phyloP scores from a whole-genome alignment of 2,113 vertebrate species.

The Myiopsitta monachus region DNA sequence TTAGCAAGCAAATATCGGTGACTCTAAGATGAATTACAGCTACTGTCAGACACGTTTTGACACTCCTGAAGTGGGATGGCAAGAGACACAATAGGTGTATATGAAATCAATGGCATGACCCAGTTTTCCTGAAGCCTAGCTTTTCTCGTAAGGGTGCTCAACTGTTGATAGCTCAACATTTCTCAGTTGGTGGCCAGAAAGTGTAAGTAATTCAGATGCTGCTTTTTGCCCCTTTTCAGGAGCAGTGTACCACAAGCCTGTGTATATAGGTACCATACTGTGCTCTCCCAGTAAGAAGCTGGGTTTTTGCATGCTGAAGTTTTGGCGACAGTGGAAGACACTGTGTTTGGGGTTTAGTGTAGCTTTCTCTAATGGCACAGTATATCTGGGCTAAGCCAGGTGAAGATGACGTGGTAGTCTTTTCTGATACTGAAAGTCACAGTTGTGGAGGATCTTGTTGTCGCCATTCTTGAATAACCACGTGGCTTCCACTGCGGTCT shows the following conservation, averaged over 20 bases:
- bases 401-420: not conserved
- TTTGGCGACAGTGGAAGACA: not conserved
- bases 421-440: not conserved
- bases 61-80: not conserved
- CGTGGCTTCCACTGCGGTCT: not conserved
- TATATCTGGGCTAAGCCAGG: not conserved
- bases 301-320: not conserved
- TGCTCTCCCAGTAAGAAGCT: not conserved
- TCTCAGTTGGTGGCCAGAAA: not conserved
- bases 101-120: not conserved
- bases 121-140: not conserved
- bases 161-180: not conserved
- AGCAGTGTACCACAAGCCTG: not conserved
- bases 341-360: not conserved
- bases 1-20: not conserved
- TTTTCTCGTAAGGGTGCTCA: not conserved
- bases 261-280: not conserved
- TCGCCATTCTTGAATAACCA: not conserved
- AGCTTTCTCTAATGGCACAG: not conserved
- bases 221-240: not conserved
- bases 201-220: not conserved
- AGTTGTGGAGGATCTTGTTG: not conserved
- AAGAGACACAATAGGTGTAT: not conserved
- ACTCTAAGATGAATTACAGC: not conserved
- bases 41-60: not conserved